Evolutionary conservation across 1,140 invertebrate genomes (phyloP).

Genomic region (Heliconius hermathena): DNA sequence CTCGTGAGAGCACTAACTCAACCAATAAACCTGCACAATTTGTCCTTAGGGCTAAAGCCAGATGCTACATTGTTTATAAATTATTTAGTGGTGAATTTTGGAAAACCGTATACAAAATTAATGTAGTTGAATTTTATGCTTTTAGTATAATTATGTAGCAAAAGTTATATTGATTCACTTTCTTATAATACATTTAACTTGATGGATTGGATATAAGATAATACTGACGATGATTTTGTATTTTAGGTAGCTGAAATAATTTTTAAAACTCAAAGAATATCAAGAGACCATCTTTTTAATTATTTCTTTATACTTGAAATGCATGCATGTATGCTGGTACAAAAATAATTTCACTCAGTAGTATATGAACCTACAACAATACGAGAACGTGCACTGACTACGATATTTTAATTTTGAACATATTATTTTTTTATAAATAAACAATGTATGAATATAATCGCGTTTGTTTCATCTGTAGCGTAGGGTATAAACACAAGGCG

Average conservation of each 20-base stretch:
- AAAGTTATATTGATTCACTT: background rate
- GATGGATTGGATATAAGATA: no score
- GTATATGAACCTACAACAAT: no score
- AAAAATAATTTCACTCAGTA: no score
- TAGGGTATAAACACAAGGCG: constrained; percentile 40
- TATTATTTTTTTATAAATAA: background rate
- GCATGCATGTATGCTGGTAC: no score
- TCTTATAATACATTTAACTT: constrained; percentile 13
- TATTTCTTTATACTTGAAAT: no score
- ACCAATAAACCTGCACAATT: constrained; percentile 50
- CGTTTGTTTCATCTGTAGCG: background rate
- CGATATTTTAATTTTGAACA: no score
- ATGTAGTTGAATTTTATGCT: background rate
- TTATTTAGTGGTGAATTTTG: constrained; percentile 18
- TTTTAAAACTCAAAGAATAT: no score
- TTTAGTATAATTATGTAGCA: background rate
- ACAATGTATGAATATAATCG: background rate
- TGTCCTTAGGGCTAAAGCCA: constrained; percentile 45
- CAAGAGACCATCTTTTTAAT: background rate
- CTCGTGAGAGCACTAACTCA: constrained; percentile 54
- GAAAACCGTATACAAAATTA: background rate
- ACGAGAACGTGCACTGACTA: no score
- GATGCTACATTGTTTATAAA: constrained; percentile 43
- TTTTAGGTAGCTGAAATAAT: no score
- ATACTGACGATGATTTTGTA: no score